phyloP scores from a whole-genome alignment of 2,113 vertebrate genomes.

The Pipra filicauda region DNA sequence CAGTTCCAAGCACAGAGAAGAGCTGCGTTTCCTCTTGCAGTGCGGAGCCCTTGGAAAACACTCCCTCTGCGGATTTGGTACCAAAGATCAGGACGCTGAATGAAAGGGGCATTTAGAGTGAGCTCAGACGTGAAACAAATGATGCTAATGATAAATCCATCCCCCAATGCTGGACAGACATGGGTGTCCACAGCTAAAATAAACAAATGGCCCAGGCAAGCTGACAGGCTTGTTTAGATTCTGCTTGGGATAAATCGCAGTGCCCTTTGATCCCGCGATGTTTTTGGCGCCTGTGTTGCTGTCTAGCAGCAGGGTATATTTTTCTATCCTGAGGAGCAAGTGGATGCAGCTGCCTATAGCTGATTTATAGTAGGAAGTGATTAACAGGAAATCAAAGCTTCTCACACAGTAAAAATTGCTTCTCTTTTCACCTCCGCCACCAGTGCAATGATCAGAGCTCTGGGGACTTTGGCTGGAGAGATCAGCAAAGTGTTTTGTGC shows the following conservation, averaged over 20 bases:
- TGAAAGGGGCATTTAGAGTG: not conserved
- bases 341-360: slow-evolving; percentile 67
- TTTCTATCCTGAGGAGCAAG: slow-evolving; percentile 58
- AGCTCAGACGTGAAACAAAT: slow-evolving; percentile 30
- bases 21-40: not conserved
- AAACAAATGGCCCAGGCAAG: slow-evolving; percentile 65
- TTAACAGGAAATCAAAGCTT: slow-evolving; percentile 60
- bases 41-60: not conserved
- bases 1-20: not conserved
- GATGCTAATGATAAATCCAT: slow-evolving; percentile 37
- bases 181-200: slow-evolving; percentile 66
- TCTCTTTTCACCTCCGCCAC: slow-evolving; percentile 39
- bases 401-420: slow-evolving; percentile 40
- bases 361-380: slow-evolving; percentile 78
- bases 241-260: slow-evolving; percentile 49
- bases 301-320: slow-evolving; percentile 72
- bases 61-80: not conserved
- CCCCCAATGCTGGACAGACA: slow-evolving; percentile 28
- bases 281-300: slow-evolving; percentile 73
- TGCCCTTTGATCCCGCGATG: slow-evolving; percentile 73
- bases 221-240: slow-evolving; percentile 66
- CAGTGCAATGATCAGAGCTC: slow-evolving; percentile 35
- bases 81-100: not conserved
- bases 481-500: not conserved
- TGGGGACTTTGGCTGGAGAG: not conserved